Evolutionary conservation across 2,888 invertebrate genomes (phyloP).

Genomic region (Acanthosoma haemorrhoidale): DNA sequence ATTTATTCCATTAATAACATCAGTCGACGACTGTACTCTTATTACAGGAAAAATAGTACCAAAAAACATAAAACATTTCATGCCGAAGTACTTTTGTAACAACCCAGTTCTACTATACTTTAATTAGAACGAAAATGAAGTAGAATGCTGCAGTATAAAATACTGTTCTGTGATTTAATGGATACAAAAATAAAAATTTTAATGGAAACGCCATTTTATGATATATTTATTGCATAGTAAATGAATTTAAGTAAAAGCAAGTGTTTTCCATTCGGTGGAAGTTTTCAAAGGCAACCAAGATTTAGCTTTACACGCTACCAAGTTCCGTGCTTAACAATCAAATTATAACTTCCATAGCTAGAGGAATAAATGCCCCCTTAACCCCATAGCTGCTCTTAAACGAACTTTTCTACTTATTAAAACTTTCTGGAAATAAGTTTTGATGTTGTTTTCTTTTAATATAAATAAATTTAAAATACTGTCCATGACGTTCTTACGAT

Average conservation of each 20-base stretch:
- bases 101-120: too few species aligned
- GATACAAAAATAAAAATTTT: neutral
- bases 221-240: neutral
- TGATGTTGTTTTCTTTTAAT: slow-evolving; percentile 3
- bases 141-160: too few species aligned
- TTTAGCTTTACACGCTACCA: slow-evolving; percentile 15
- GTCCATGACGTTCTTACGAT: too few species aligned
- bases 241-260: slow-evolving; percentile 1
- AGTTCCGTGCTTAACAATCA: slow-evolving; percentile 24
- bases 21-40: too few species aligned
- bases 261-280: neutral
- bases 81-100: too few species aligned
- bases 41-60: too few species aligned
- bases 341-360: slow-evolving; percentile 22
- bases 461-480: neutral
- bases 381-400: slow-evolving; percentile 19
- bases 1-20: too few species aligned
- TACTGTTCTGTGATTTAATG: too few species aligned
- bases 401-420: slow-evolving; percentile 22
- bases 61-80: too few species aligned
- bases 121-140: too few species aligned
- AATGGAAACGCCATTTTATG: neutral
- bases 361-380: slow-evolving; percentile 21
- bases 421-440: slow-evolving; percentile 23
- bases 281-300: neutral